Evolutionary conservation across 1,140 invertebrate genomes (phyloP), one percentile per base, ranked within the genome.

Genomic region (Ceratitis capitata): DNA sequence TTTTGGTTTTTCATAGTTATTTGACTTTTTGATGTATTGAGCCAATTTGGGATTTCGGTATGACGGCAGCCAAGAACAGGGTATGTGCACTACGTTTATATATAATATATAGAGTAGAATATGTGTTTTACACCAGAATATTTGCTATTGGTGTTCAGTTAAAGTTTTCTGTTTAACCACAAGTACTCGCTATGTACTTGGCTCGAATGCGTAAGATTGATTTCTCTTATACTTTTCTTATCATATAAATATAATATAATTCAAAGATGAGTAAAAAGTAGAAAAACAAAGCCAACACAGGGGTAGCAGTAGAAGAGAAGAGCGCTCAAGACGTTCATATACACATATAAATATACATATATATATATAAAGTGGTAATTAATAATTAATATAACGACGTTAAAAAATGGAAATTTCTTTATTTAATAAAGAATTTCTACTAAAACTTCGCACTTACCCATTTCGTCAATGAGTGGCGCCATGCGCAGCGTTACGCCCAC

Each of bases 381-480:
- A 47, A 45, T 19, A 47, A 45, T 45, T 19, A n/a, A n/a, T n/a
- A 45, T 78, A 78, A 45, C 69, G 69, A 19, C 42, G 23, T 32
- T 32, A 51, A 83, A 45, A 51, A 69, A 64, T 64, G 2, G 29
- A 64, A 64, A 69, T 23, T 82, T 82, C 39, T 82, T 82, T 51
- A 12, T 82, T 39, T 47, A 49, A 35, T 32, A 49, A 3, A n/a
- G 39, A 19, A 32, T 14, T 4, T 51, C 6, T 10, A 83, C 49
- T 83, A 83, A 83, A 51, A 83, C 45, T 56, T 49, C 4, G 53
- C n/a, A 95, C 96, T 96, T 92, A 98, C 97, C 97, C 95, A 98
- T 97, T 89, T 98, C 96, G 89, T 98, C 97, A 87, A 98, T 98
- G 82, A 98, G 95, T 1, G 97, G 97, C 3, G 97, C 97, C 96